phyloP scores from a whole-genome alignment of 2,888 invertebrate species.

The Catocala nupta region DNA sequence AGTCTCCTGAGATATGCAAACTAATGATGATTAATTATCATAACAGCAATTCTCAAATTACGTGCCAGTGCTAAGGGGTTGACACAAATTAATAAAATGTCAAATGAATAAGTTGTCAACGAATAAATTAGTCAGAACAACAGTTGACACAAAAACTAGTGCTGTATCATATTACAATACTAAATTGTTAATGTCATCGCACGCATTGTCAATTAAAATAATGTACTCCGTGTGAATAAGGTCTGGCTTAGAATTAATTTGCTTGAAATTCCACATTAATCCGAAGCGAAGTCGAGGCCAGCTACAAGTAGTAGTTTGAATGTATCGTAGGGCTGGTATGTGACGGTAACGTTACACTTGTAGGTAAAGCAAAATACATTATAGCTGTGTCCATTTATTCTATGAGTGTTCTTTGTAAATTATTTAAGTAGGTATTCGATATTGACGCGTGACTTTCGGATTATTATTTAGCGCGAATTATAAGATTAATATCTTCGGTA shows the following conservation, averaged over 20 bases:
- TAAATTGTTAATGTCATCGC: conserved; percentile 55
- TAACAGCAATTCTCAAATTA: too few species aligned
- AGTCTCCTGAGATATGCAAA: too few species aligned
- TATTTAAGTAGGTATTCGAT: too few species aligned
- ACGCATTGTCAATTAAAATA: conserved; percentile 63
- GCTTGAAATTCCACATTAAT: conserved; percentile 70
- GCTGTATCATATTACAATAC: conserved; percentile 14
- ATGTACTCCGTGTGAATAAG: conserved; percentile 57
- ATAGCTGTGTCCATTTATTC: too few species aligned
- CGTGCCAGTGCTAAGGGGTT: background rate
- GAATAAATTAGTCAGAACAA: conserved; percentile 6
- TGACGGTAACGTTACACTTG: background rate
- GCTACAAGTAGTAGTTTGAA: conserved; percentile 31
- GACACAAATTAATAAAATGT: conserved; percentile 1
- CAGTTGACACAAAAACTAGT: conserved; percentile 13
- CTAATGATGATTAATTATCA: too few species aligned
- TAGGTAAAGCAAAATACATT: background rate
- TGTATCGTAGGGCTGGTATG: conserved; percentile 1
- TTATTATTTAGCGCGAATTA: too few species aligned
- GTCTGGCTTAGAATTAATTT: conserved; percentile 65
- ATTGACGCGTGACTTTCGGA: too few species aligned
- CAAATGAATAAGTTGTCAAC: conserved; percentile 5
- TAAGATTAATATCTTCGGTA: too few species aligned
- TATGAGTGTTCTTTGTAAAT: too few species aligned
- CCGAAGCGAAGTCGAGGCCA: conserved; percentile 46